Base-by-base conservation (phyloP, 2,888 invertebrate genomes). In the Piscicola geometra region DNA sequence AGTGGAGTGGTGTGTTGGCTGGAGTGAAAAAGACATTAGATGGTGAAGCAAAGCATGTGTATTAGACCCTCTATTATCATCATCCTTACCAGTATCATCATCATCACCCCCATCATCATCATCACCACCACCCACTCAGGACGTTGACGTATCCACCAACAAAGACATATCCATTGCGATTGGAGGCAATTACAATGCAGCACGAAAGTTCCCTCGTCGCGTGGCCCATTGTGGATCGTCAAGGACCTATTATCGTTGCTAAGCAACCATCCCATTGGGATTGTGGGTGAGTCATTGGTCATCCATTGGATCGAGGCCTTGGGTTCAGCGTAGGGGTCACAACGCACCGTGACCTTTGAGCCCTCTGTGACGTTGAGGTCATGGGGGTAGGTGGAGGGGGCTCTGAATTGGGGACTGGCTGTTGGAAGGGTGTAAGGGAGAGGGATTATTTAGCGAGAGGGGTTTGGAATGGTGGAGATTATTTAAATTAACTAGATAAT, bases 131-230 rank as follows among this genome's bases (percentile, higher is more conserved):
- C n/a, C n/a, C n/a, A 79, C 79, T 60, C 21, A 79, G 68, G 3
- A 79, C 79, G 67, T 79, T 79, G 32, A 79, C 50, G 71, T 79
- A 79, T 0, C 77, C 79, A 36, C 56, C 66, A 30, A 73, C 72
- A 56, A 76, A 76, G 5, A 71, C 72, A 60, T 76, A 76, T 12
- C 79, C 79, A 71, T 79, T 79, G 30, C 32, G 67, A 71, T 79
- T 79, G 56, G 71, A 71, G 21, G 77, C 78, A n/a, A 25, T 77
- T 76, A 66, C 79, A 79, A 67, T 79, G 79, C n/a, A 80, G 72
- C 21, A 77, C 77, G 64, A 72, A 75, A 25, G 78, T 77, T 52
- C 79, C 79, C 9, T 71, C 56, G 32, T 50, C 74, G 36, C 74
- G 66, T 33, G 78, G 77, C 36, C 76, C 33, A 30, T 78, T 76